Percentiles rank a stretch among this genome's conserved stretches.
phyloP scores from a whole-genome alignment of 1,140 invertebrate species.

The Conopomorpha cramerella region DNA sequence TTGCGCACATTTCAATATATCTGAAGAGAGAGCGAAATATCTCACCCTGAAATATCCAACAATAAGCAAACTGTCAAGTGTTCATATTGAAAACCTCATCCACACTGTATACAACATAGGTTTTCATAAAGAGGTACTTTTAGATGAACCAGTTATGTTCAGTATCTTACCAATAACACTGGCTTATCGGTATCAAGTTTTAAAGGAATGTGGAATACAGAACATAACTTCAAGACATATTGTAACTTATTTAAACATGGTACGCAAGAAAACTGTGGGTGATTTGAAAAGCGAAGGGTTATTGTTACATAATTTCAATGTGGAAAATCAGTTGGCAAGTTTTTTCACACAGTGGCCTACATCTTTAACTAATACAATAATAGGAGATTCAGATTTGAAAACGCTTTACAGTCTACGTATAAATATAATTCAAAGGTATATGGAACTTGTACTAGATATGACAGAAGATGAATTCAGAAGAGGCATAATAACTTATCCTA shows the following conservation, averaged over 20 bases:
- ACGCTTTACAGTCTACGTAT: conserved; percentile 32
- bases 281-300: conserved; percentile 28
- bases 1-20: conserved; percentile 28
- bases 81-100: conserved; percentile 17
- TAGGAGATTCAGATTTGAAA: conserved; percentile 20
- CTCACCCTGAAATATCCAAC: conserved; percentile 32
- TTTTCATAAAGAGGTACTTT: conserved; percentile 18
- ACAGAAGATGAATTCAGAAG: conserved; percentile 42
- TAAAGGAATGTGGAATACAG: conserved; percentile 40
- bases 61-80: conserved; percentile 22
- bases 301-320: conserved; percentile 25
- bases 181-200: conserved; percentile 30
- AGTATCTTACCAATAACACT: conserved; percentile 35
- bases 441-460: conserved; percentile 49
- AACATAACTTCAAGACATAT: conserved; percentile 19
- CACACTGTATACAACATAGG: conserved; percentile 24
- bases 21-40: conserved; percentile 23
- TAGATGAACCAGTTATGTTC: conserved; percentile 31
- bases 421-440: conserved; percentile 45
- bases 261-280: conserved; percentile 31
- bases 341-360: conserved; percentile 36
- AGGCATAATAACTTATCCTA: conserved; percentile 45
- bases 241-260: conserved; percentile 26
- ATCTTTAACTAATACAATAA: conserved; percentile 32
- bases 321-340: conserved; percentile 45